Evolutionary conservation across 2,113 vertebrate species (phyloP).

Genomic region (Alethe diademata): DNA sequence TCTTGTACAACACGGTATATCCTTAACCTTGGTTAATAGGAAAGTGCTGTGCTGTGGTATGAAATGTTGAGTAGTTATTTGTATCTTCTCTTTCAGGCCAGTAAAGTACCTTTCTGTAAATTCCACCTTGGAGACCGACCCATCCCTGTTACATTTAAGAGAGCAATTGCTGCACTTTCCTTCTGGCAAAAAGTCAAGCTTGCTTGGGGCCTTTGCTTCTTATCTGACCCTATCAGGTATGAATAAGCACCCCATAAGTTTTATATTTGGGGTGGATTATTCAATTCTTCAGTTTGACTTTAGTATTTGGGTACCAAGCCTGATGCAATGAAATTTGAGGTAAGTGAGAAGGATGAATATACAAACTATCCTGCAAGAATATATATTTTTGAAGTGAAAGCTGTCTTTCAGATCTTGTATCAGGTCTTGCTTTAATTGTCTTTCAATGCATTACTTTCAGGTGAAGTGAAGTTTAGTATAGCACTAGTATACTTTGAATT

Average conservation of each 20-base stretch:
- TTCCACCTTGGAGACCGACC: constrained; percentile 97
- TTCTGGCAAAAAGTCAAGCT: constrained; percentile 97
- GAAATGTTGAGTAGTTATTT: neutral
- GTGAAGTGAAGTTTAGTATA: neutral
- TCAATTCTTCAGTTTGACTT: neutral
- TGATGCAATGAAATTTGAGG: neutral
- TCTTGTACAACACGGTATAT: neutral
- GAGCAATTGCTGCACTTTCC: constrained; percentile 94
- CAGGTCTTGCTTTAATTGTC: neutral
- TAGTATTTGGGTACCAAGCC: neutral
- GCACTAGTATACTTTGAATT: neutral
- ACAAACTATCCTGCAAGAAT: neutral
- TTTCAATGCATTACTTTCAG: neutral
- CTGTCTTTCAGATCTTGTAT: neutral
- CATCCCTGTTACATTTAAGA: constrained; percentile 96
- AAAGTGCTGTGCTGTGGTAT: neutral
- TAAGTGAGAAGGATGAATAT: neutral
- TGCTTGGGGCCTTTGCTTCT: constrained; percentile 96
- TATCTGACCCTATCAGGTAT: constrained; percentile 98
- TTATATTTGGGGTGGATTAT: neutral
- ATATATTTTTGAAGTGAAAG: neutral
- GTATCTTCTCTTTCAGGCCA: constrained; percentile 77
- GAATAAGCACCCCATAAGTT: neutral
- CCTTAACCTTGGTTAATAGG: rapidly evolving
- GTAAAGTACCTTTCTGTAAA: constrained; percentile 96